phyloP scores from a whole-genome alignment of 2,113 vertebrate genomes.

The Macroglossus sobrinus region DNA sequence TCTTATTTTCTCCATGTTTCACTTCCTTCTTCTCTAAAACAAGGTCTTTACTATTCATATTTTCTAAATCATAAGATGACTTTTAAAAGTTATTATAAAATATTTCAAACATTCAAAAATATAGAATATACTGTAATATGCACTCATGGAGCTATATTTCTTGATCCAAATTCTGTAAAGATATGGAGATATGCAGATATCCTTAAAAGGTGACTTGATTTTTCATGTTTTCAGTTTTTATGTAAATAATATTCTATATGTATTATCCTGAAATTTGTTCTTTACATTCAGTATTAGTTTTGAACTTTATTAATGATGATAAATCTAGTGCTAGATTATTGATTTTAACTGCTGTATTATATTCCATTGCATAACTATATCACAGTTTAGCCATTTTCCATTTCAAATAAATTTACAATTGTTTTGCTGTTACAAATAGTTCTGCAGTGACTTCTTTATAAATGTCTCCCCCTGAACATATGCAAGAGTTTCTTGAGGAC shows the following conservation, averaged over 20 bases:
- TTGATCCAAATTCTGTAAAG: neutral
- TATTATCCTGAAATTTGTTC: neutral
- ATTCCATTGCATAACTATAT: neutral
- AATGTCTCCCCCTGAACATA: neutral
- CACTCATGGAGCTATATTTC: neutral
- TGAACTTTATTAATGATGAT: neutral
- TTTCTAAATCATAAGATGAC: neutral
- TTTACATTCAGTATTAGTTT: neutral
- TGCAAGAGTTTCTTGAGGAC: neutral
- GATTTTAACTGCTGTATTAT: neutral
- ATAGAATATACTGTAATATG: neutral
- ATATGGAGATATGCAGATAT: neutral
- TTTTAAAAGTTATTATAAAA: neutral
- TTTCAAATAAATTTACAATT: neutral
- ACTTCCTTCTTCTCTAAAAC: constrained; percentile 6
- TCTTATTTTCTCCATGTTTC: neutral
- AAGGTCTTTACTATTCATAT: neutral
- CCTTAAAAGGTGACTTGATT: neutral
- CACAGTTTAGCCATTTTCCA: neutral
- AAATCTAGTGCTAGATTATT: neutral
- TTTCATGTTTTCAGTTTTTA: neutral
- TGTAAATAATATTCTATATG: neutral
- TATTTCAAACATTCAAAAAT: constrained; percentile 12
- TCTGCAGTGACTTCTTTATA: neutral
- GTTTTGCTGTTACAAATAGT: neutral